Conservation (phyloP, 2,888 invertebrate species). For the Thymelicus lineola region DNA sequence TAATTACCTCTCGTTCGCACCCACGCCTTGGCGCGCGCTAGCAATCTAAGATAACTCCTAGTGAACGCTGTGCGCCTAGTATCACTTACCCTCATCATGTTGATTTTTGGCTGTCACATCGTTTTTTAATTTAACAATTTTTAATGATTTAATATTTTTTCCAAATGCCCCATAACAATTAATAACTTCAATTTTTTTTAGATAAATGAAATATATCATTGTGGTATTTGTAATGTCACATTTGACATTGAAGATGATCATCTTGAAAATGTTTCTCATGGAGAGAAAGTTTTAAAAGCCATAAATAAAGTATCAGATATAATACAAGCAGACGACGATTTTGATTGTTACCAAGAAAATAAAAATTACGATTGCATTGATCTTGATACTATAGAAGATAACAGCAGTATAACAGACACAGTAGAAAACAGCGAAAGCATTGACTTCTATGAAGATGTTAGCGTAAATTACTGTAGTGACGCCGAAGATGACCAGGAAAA, state of each 20-base stretch:
- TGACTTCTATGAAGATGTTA: background rate
- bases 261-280: slow-evolving; percentile 45
- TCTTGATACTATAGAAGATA: background rate
- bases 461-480: slow-evolving; percentile 3
- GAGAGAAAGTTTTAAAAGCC: slow-evolving; percentile 44
- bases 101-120: too few relatives aligned
- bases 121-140: too few relatives aligned
- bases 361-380: background rate
- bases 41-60: too few relatives aligned
- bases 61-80: too few relatives aligned
- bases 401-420: background rate
- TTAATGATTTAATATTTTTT: too few relatives aligned
- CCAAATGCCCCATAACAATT: background rate
- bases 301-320: slow-evolving; percentile 47
- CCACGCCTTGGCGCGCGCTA: too few relatives aligned
- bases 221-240: slow-evolving; percentile 52
- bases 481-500: background rate
- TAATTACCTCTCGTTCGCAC: background rate
- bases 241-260: slow-evolving; percentile 38
- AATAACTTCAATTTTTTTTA: slow-evolving; percentile 43
- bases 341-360: background rate
- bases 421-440: background rate
- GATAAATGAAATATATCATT: slow-evolving; percentile 52
- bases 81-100: too few relatives aligned
- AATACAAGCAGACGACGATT: slow-evolving; percentile 28